These are phyloP conservation scores for Ypsolopha scabrella DNA, from an alignment of 2,888 invertebrate genomes.

Conservation along the genomic window DNA sequence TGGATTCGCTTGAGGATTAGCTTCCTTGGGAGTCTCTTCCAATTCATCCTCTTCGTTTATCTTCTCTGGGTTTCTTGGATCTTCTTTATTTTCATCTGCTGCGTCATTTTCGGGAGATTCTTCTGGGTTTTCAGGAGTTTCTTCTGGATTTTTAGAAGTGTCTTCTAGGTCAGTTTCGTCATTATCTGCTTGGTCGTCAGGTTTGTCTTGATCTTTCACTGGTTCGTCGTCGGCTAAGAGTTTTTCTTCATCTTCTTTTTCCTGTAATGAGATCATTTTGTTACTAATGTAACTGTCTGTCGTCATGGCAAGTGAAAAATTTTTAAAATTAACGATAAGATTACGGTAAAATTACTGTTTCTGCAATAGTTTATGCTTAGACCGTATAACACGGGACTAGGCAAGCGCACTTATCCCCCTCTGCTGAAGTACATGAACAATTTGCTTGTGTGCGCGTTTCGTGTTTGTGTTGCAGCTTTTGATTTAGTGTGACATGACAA, in stretches of 20 bases:
- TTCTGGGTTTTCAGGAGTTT: conserved; percentile 18
- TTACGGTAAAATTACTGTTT: neutral
- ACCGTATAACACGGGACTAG: too few species aligned
- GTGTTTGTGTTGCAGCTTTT: too few species aligned
- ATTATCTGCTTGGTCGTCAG: conserved; percentile 23
- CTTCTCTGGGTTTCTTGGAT: conserved; percentile 49
- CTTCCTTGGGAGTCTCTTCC: conserved; percentile 52
- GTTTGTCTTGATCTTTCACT: conserved; percentile 23
- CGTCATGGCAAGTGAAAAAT: too few species aligned
- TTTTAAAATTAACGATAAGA: too few species aligned
- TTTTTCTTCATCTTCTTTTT: conserved; percentile 47
- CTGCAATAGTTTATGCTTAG: too few species aligned
- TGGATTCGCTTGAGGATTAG: conserved; percentile 64
- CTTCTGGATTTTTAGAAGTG: conserved; percentile 21
- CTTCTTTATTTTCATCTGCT: conserved; percentile 31
- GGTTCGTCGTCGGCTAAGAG: conserved; percentile 23
- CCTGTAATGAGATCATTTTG: conserved; percentile 4
- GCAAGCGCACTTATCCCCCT: neutral
- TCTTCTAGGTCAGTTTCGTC: conserved; percentile 20
- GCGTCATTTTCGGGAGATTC: conserved; percentile 26
- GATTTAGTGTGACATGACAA: too few species aligned
- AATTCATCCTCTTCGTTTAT: conserved; percentile 50
- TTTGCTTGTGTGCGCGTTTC: too few species aligned
- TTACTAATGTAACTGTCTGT: too few species aligned
- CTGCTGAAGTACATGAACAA: neutral